Conservation (phyloP, 2,113 vertebrate genomes). For the Murina feae region DNA sequence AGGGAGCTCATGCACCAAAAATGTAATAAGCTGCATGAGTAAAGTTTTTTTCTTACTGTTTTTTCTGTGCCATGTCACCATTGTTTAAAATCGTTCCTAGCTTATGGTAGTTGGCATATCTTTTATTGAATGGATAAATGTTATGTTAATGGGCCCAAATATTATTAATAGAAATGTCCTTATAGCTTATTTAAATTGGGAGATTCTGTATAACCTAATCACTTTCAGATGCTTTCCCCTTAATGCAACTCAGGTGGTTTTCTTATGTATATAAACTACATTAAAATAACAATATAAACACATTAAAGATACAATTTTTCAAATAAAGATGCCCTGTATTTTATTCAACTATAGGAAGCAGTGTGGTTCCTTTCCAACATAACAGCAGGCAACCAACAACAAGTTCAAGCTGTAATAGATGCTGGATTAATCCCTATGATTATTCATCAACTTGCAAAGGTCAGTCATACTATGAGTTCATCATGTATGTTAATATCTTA, state of each 20-base stretch:
- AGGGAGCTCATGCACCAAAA: background rate
- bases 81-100: background rate
- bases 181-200: background rate
- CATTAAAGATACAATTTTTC: slow-evolving; percentile 18
- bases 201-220: background rate
- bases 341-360: slow-evolving; percentile 89
- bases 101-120: background rate
- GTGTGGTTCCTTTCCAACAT: slow-evolving; percentile 99
- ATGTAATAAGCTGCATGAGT: background rate
- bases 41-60: background rate
- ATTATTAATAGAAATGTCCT: background rate
- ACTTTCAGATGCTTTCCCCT: slow-evolving; percentile 1
- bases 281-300: slow-evolving; percentile 29
- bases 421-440: slow-evolving; percentile 99
- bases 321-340: slow-evolving; percentile 58
- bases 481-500: slow-evolving; percentile 45
- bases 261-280: slow-evolving; percentile 8
- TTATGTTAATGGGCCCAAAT: background rate
- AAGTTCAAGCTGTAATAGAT: slow-evolving; percentile 98
- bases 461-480: slow-evolving; percentile 77
- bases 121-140: background rate
- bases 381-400: slow-evolving; percentile 99
- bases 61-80: background rate
- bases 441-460: slow-evolving; percentile 99
- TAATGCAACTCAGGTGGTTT: slow-evolving; percentile 6